Percentiles rank a stretch among this genome's conserved stretches.
Conservation (phyloP, 2,888 invertebrate genomes). For the Agriopis marginaria region DNA sequence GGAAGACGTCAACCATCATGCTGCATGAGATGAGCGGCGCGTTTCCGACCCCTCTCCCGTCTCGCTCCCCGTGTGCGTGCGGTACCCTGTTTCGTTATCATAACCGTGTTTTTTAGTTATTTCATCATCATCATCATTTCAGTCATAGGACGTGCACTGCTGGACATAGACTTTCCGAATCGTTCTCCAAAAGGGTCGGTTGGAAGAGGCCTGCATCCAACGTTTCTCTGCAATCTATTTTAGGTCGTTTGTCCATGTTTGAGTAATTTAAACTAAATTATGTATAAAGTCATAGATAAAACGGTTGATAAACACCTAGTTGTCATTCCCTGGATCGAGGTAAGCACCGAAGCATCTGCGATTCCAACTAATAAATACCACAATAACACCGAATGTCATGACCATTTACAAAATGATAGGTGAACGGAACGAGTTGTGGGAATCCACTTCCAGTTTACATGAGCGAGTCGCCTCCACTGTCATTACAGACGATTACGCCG, state of each 20-base stretch:
- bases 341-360: background rate
- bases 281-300: background rate
- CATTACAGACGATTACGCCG: slow-evolving; percentile 81
- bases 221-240: too few relatives aligned
- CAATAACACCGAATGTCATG: slow-evolving; percentile 55
- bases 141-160: too few relatives aligned
- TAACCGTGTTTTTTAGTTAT: too few relatives aligned
- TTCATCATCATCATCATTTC: too few relatives aligned
- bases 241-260: too few relatives aligned
- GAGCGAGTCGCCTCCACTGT: slow-evolving; percentile 60
- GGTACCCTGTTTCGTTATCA: too few relatives aligned
- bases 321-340: background rate
- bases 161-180: background rate
- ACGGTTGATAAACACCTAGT: background rate
- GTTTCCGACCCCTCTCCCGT: too few relatives aligned
- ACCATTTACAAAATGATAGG: slow-evolving; percentile 56
- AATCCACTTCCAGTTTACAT: slow-evolving; percentile 51
- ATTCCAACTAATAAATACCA: slow-evolving; percentile 48
- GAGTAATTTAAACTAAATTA: too few relatives aligned
- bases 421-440: slow-evolving; percentile 52
- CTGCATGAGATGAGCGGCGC: too few relatives aligned
- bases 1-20: too few relatives aligned
- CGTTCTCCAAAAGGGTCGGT: background rate
- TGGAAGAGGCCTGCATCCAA: too few relatives aligned
- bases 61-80: too few relatives aligned